These are phyloP conservation scores for Zosterops japonicus DNA, from an alignment of 2,113 vertebrate species.

Conservation along the genomic window DNA sequence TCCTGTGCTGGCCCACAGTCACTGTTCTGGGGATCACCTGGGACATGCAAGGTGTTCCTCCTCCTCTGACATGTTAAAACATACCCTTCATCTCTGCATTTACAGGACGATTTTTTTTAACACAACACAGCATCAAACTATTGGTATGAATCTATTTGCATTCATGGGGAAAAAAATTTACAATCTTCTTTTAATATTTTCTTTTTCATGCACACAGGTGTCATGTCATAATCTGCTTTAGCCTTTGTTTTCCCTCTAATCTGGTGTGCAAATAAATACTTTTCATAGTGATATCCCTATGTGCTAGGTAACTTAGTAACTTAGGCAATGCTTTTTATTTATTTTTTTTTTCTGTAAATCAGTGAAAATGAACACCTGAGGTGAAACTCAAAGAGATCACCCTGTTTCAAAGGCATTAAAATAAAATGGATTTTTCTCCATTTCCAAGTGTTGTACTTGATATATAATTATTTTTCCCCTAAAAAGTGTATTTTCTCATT, in stretches of 20 bases:
- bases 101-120: not conserved
- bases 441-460: not conserved
- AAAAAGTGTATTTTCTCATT: not conserved
- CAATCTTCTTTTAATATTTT: not conserved
- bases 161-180: not conserved
- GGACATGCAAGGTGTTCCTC: not conserved
- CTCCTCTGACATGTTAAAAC: not conserved
- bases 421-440: not conserved
- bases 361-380: not conserved
- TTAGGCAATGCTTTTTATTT: not conserved
- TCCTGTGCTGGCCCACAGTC: not conserved
- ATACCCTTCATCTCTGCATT: not conserved
- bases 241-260: not conserved
- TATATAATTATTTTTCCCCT: not conserved
- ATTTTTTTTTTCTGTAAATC: not conserved
- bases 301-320: not conserved
- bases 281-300: not conserved
- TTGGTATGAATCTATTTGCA: not conserved
- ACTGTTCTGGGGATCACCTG: accelerated
- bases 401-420: not conserved
- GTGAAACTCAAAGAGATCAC: not conserved
- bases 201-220: not conserved
- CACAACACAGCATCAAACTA: not conserved
- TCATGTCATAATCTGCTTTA: not conserved
- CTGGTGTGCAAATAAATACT: not conserved